Percentiles rank a stretch among this genome's conserved stretches.
phyloP scores from a whole-genome alignment of 2,797 vertebrate species.

The Argyrosomus regius region DNA sequence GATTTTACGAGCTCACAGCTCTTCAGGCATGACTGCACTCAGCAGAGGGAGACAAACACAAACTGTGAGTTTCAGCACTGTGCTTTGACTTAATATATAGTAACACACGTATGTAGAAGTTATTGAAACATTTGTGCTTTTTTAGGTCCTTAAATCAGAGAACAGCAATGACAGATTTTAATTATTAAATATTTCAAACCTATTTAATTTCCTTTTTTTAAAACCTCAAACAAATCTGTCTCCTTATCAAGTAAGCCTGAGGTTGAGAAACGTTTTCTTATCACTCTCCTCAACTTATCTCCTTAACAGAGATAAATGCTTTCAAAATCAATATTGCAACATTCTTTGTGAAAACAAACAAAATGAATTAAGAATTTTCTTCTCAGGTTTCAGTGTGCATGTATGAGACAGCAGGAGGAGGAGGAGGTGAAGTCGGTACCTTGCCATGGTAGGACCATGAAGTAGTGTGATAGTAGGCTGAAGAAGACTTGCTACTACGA shows the following conservation, averaged over 20 bases:
- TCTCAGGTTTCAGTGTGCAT: neutral
- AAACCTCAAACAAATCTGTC: neutral
- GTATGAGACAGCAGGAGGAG: neutral
- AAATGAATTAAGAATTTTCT: too few relatives aligned
- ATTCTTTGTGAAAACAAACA: neutral
- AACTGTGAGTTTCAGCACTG: neutral
- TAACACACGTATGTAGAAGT: neutral
- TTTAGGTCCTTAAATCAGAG: too few relatives aligned
- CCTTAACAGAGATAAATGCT: neutral
- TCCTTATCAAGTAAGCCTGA: neutral
- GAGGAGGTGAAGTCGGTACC: slow-evolving; percentile 37
- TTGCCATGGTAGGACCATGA: slow-evolving; percentile 22
- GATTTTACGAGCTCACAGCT: neutral
- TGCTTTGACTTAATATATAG: neutral
- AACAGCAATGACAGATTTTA: too few relatives aligned
- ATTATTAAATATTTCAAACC: neutral
- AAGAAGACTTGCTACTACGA: slow-evolving; percentile 21
- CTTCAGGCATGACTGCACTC: neutral
- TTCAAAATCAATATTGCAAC: neutral
- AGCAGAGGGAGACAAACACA: slow-evolving; percentile 76
- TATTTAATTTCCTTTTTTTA: neutral
- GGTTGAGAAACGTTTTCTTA: neutral
- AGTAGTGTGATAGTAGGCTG: neutral
- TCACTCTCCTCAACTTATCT: neutral
- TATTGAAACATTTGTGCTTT: neutral